Conservation (phyloP, 2,888 invertebrate genomes). For the Peribatodes rhomboidaria region DNA sequence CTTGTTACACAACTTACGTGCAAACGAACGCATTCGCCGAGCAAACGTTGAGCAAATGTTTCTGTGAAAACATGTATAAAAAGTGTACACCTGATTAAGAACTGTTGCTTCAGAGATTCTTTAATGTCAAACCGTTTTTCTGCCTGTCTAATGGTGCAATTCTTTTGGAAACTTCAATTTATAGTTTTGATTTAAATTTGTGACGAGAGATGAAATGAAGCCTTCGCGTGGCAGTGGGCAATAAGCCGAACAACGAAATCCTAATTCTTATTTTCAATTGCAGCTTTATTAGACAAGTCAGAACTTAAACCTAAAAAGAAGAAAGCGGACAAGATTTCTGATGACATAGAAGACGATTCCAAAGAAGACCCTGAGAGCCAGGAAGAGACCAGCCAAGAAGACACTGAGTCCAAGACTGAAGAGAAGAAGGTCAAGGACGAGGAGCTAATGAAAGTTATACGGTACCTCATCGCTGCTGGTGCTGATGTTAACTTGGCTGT, state of each 20-base stretch:
- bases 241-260: neutral
- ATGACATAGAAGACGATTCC: slow-evolving; percentile 43
- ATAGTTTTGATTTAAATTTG: too few species aligned
- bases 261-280: slow-evolving; percentile 44
- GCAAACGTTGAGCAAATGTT: too few species aligned
- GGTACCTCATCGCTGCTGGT: slow-evolving; percentile 92
- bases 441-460: slow-evolving; percentile 76
- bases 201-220: too few species aligned
- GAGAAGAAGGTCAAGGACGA: slow-evolving; percentile 58
- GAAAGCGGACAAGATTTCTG: slow-evolving; percentile 41
- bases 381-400: slow-evolving; percentile 33
- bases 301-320: slow-evolving; percentile 49
- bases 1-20: too few species aligned
- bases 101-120: too few species aligned
- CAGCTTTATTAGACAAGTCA: slow-evolving; percentile 68
- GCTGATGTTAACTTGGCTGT: slow-evolving; percentile 92
- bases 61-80: too few species aligned
- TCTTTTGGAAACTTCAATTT: too few species aligned
- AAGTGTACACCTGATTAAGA: too few species aligned
- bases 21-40: too few species aligned
- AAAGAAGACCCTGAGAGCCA: slow-evolving; percentile 45
- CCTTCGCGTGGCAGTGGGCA: too few species aligned
- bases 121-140: too few species aligned
- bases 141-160: too few species aligned
- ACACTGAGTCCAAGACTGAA: slow-evolving; percentile 46